phyloP scores from a whole-genome alignment of 2,888 invertebrate genomes.

The Seira sanloemensis region DNA sequence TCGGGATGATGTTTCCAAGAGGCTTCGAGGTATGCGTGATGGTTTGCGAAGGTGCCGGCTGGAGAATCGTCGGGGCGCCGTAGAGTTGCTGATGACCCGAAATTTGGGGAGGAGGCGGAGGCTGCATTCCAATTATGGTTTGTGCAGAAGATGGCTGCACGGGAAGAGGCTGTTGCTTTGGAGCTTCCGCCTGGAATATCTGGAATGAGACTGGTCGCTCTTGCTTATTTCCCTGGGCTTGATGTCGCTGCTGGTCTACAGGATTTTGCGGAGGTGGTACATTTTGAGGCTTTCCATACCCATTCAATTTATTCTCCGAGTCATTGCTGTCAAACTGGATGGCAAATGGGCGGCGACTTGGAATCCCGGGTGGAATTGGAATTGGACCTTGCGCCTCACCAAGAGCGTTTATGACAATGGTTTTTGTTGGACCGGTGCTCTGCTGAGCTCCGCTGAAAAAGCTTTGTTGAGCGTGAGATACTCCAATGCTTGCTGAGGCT shows the following conservation, averaged over 20 bases:
- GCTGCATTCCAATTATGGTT: slow-evolving; percentile 25
- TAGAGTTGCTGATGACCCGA: slow-evolving; percentile 1
- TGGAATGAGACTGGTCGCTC: slow-evolving; percentile 59
- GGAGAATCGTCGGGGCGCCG: slow-evolving; percentile 57
- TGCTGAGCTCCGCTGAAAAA: slow-evolving; percentile 12
- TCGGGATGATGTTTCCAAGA: no score
- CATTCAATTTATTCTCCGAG: slow-evolving; percentile 53
- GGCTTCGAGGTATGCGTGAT: slow-evolving; percentile 5
- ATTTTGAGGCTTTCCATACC: slow-evolving; percentile 18
- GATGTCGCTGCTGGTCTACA: neutral
- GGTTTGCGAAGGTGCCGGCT: slow-evolving; percentile 50
- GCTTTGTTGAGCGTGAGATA: slow-evolving; percentile 29
- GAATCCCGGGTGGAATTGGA: slow-evolving; percentile 43
- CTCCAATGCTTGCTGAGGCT: slow-evolving; percentile 15
- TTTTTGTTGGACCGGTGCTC: slow-evolving; percentile 52
- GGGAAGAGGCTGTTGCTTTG: slow-evolving; percentile 46
- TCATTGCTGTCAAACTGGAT: slow-evolving; percentile 68
- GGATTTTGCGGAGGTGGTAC: neutral
- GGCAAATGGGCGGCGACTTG: slow-evolving; percentile 67
- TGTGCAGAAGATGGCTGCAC: slow-evolving; percentile 47
- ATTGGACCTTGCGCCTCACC: slow-evolving; percentile 66
- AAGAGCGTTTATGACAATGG: slow-evolving; percentile 66
- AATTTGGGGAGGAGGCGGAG: slow-evolving; percentile 36
- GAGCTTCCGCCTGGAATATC: slow-evolving; percentile 51
- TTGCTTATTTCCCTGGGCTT: slow-evolving; percentile 19